Evolutionary conservation across 2,797 vertebrate species (phyloP).

Genomic region (Propithecus deckenii): DNA sequence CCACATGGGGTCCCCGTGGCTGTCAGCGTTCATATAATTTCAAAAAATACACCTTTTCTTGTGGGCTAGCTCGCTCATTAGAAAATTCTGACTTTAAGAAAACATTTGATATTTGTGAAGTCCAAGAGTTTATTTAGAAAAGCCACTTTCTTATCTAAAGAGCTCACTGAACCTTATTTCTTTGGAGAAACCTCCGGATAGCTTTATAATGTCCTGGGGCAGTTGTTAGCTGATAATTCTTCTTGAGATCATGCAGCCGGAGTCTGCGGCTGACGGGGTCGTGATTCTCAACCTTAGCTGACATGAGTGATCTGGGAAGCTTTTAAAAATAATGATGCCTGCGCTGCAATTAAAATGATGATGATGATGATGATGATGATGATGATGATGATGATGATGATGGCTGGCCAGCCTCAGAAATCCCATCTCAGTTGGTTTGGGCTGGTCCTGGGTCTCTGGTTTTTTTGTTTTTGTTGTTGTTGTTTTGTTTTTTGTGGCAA

Average conservation of each 20-base stretch:
- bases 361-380: neutral
- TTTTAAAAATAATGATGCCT: neutral
- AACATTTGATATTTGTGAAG: neutral
- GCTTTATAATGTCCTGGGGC: neutral
- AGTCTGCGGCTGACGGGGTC: neutral
- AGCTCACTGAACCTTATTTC: neutral
- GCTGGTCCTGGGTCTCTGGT: neutral
- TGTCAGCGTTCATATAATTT: neutral
- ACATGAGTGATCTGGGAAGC: neutral
- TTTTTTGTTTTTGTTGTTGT: neutral
- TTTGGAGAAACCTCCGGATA: neutral
- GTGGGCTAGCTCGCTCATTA: neutral
- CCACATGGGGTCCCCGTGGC: neutral
- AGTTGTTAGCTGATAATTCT: neutral
- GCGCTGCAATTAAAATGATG: neutral
- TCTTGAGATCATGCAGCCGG: neutral
- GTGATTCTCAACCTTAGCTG: neutral
- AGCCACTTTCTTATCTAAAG: neutral
- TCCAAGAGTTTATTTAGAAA: conserved; percentile 28
- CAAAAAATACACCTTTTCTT: neutral
- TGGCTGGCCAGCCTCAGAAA: neutral
- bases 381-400: too few relatives aligned
- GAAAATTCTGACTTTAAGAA: neutral
- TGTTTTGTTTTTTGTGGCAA: neutral
- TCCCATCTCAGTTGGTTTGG: neutral